phyloP scores from a whole-genome alignment of 2,113 vertebrate genomes.

The Oostethus manadensis region DNA sequence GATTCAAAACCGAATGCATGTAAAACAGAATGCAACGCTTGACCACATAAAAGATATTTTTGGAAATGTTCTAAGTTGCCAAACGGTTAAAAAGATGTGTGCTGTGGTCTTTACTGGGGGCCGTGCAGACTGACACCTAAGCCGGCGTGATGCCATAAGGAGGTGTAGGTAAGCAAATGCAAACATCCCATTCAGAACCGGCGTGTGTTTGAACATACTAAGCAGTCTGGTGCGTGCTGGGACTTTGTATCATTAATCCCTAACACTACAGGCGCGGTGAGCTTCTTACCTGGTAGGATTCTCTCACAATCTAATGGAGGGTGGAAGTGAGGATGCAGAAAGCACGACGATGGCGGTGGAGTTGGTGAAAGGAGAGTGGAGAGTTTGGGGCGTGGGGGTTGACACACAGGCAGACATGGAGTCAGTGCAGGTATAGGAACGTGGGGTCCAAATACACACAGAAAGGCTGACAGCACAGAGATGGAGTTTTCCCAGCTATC shows the following conservation, averaged over 20 bases:
- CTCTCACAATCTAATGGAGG: constrained; percentile 98
- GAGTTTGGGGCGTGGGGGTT: constrained; percentile 73
- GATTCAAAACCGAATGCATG: too few relatives aligned
- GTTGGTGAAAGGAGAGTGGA: constrained; percentile 61
- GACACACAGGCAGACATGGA: constrained; percentile 56
- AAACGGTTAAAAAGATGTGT: too few relatives aligned
- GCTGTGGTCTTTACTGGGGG: too few relatives aligned
- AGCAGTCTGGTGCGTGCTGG: too few relatives aligned
- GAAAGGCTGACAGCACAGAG: constrained; percentile 8
- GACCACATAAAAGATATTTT: too few relatives aligned
- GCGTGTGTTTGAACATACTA: too few relatives aligned
- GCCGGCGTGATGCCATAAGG: too few relatives aligned
- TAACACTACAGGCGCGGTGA: constrained; percentile 60
- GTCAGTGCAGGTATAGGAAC: constrained; percentile 64
- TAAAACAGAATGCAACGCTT: too few relatives aligned
- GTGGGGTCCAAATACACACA: constrained; percentile 55
- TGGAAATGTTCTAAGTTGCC: too few relatives aligned
- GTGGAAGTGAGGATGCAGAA: constrained; percentile 61
- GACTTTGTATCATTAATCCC: too few relatives aligned
- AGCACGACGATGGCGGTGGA: constrained; percentile 72
- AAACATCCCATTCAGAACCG: not conserved
- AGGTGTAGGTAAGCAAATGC: too few relatives aligned
- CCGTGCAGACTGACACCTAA: too few relatives aligned
- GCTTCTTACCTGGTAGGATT: constrained; percentile 97
- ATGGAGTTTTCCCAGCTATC: not conserved